Percentiles rank a stretch among this genome's conserved stretches.
These are phyloP conservation scores for Ailuropoda melanoleuca DNA, from an alignment of 2,113 vertebrate genomes.

Conservation along the genomic window DNA sequence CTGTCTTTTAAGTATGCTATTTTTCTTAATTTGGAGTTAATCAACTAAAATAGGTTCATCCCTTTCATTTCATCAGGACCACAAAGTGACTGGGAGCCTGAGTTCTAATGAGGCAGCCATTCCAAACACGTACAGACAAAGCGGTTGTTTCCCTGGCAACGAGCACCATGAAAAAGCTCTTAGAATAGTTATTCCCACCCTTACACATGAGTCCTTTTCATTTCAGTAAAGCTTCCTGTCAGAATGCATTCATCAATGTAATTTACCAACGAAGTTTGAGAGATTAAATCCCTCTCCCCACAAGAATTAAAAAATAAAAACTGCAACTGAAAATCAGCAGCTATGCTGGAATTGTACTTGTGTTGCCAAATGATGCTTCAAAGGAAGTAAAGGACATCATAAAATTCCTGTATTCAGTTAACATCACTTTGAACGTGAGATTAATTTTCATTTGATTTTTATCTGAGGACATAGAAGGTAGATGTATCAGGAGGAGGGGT, in stretches of 20 bases:
- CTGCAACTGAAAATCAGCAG: constrained; percentile 52
- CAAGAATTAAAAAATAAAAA: constrained; percentile 60
- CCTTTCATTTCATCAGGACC: constrained; percentile 69
- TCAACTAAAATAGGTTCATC: constrained; percentile 67
- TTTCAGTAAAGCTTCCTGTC: constrained; percentile 80
- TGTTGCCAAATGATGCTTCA: constrained; percentile 43
- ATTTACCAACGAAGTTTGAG: constrained; percentile 76
- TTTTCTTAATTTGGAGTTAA: constrained; percentile 79
- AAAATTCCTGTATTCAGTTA: constrained; percentile 30
- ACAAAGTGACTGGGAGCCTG: constrained; percentile 77
- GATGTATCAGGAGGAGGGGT: not conserved
- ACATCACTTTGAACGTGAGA: constrained; percentile 46
- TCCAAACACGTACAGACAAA: constrained; percentile 89
- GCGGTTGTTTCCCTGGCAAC: constrained; percentile 88
- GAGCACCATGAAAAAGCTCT: constrained; percentile 83
- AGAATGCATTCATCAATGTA: constrained; percentile 77
- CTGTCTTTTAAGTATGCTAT: constrained; percentile 58
- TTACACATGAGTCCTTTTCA: constrained; percentile 75
- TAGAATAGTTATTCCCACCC: constrained; percentile 81
- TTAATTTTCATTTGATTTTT: constrained; percentile 61
- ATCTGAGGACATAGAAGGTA: not conserved
- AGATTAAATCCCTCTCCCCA: constrained; percentile 70
- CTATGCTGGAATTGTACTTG: constrained; percentile 41
- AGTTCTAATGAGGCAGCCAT: constrained; percentile 85
- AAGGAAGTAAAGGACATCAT: not conserved